Evolutionary conservation across 2,888 invertebrate species (phyloP), one percentile per base, ranked within the genome.

Genomic region (Tridacna crocea): DNA sequence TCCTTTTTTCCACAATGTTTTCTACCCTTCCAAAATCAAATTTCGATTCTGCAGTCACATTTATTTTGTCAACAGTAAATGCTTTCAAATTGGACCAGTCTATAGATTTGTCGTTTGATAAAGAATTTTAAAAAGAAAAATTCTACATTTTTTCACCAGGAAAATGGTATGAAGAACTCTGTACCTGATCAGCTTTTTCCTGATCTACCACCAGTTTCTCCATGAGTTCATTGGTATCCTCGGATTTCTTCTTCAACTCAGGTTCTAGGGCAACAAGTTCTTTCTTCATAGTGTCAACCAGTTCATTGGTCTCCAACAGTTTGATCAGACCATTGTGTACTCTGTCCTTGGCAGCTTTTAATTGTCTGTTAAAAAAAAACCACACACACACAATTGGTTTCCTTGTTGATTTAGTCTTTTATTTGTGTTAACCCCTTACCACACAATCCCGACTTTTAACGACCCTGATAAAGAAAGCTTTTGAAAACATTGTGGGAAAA

Each of bases 221-320:
- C 95, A 98, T 96, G 47, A 98, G 95, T 55, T 96, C 96, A 63
- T 96, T 96, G 76, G 98, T 97, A 90, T 96, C 96, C 19, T 96
- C 96, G 0, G 97, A 97, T 92, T 98, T 97, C 87, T 96, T 95
- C 75, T 97, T 97, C 68, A 98, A 94, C 86, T 97, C 95, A 0
- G 98, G 98, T 86, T 97, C 97, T 95, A 98, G 96, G 0, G 96
- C 96, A 13, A 96, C 96, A 70, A 98, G 95, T 88, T 97, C 97
- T 82, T 96, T 96, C 94, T 98, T 97, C 98, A 98, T 98, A 8
- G 96, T 96, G 48, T 96, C 97, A 0, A 98, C 97, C 24, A 97
- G 96, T 27, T 96, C 96, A 91, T 97, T 97, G 0, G 97, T 97
- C 95, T 97, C 97, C 91, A 96, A 96, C 15, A 97, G 93, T 96